Evolutionary conservation across 2,113 vertebrate genomes (phyloP).

Genomic region (Ancistrus triradiatus): DNA sequence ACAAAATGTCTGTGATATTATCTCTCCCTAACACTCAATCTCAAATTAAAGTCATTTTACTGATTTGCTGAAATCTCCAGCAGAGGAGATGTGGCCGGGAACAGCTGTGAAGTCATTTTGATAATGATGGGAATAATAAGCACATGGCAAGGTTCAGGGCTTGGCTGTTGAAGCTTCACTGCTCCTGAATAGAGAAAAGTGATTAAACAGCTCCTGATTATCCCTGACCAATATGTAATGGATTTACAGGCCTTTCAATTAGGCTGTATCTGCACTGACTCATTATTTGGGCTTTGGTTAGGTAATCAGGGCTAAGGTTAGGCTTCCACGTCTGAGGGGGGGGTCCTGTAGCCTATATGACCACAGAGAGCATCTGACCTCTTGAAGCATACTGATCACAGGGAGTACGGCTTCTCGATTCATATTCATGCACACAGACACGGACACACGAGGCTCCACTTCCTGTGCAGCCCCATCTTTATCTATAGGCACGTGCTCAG

Average conservation of each 20-base stretch:
- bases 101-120: conserved; percentile 99
- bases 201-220: conserved; percentile 99
- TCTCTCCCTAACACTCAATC: conserved; percentile 48
- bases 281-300: conserved; percentile 96
- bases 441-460: conserved; percentile 1
- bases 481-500: conserved; percentile 57
- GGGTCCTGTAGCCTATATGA: conserved; percentile 59
- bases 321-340: conserved; percentile 74
- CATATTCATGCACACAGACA: conserved; percentile 27
- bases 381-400: conserved; percentile 72
- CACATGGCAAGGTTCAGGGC: conserved; percentile 89
- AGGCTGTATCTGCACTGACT: conserved; percentile 96
- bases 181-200: conserved; percentile 99
- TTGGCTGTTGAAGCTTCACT: conserved; percentile 96
- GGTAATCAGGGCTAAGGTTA: conserved; percentile 86
- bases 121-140: conserved; percentile 99
- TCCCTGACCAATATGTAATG: conserved; percentile 99
- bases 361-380: conserved; percentile 73
- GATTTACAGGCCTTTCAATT: conserved; percentile 99
- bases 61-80: conserved; percentile 81
- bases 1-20: conserved; percentile 46
- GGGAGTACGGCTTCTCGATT: conserved; percentile 26
- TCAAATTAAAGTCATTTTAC: conserved; percentile 63
- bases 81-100: conserved; percentile 86
- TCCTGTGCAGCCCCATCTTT: conserved; percentile 49